A percentile compares a stretch with the other conserved stretches of the same genome.
Evolutionary conservation across 1,140 invertebrate species (phyloP).

Genomic region (Drosophila parabipectinata): DNA sequence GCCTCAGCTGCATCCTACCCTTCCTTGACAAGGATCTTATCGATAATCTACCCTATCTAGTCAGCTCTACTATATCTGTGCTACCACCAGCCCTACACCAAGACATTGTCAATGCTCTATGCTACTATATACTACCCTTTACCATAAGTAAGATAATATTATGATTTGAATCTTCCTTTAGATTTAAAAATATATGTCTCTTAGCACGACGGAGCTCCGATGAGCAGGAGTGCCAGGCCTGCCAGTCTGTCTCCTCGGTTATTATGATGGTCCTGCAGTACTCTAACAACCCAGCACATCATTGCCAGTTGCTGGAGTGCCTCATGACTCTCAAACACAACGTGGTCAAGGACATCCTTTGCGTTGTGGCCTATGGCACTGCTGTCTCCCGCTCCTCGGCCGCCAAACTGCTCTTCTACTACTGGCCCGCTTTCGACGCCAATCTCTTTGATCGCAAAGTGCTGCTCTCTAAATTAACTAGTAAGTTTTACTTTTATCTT

Average conservation of each 20-base stretch:
- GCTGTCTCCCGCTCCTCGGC: conserved; percentile 95
- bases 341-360: conserved; percentile 96
- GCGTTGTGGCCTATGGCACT: conserved; percentile 98
- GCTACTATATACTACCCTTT: conserved; percentile 98
- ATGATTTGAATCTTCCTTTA: neutral
- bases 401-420: conserved; percentile 98
- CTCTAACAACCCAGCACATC: conserved; percentile 95
- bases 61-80: conserved; percentile 96
- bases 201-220: conserved; percentile 87
- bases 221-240: conserved; percentile 92
- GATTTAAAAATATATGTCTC: neutral
- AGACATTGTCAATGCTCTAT: conserved; percentile 97
- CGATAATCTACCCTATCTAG: conserved; percentile 96
- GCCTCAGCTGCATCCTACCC: conserved; percentile 95
- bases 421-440: conserved; percentile 99
- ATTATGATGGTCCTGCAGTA: conserved; percentile 99
- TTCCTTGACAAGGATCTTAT: conserved; percentile 98
- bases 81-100: conserved; percentile 96
- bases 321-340: conserved; percentile 96
- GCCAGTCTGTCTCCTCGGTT: conserved; percentile 96
- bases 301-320: conserved; percentile 97
- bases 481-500: conserved; percentile 85
- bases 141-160: conserved; percentile 91
- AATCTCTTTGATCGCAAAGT: conserved; percentile 95
- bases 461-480: conserved; percentile 94